A percentile compares a stretch with the other conserved stretches of the same genome.
Evolutionary conservation across 2,888 invertebrate species (phyloP).

Genomic region (Parnassius smintheus): DNA sequence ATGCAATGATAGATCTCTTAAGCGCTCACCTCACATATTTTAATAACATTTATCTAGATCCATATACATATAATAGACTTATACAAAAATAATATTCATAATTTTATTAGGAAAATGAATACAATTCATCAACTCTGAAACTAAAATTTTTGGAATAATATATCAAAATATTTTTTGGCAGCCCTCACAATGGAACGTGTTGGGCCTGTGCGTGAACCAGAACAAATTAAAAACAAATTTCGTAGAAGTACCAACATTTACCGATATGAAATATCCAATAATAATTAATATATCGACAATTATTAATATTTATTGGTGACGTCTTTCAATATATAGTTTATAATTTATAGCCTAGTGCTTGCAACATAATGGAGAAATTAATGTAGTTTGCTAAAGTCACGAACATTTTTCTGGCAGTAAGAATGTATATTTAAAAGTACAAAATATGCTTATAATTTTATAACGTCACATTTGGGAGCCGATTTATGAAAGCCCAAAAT

Average conservation of each 20-base stretch:
- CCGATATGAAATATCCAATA: conserved; percentile 50
- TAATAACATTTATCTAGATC: too few species aligned
- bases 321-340: conserved; percentile 49
- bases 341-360: conserved; percentile 38
- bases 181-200: conserved; percentile 13
- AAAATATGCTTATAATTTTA: too few species aligned
- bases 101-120: too few species aligned
- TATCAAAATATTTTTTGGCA: conserved; percentile 13
- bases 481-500: too few species aligned
- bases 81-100: too few species aligned
- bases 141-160: not conserved
- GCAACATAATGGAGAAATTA: conserved; percentile 44
- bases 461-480: too few species aligned
- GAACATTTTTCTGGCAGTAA: too few species aligned
- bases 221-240: conserved; percentile 68
- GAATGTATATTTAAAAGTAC: too few species aligned
- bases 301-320: conserved; percentile 64
- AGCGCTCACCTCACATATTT: too few species aligned
- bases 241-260: conserved; percentile 58
- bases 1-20: too few species aligned
- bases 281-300: conserved; percentile 59
- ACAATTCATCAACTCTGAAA: too few species aligned
- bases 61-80: too few species aligned
- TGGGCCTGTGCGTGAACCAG: conserved; percentile 27
- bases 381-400: not conserved